A percentile compares a stretch with the other conserved stretches of the same genome.
Conservation (phyloP, 2,797 vertebrate species). For the Philypnodon macrostomus region DNA sequence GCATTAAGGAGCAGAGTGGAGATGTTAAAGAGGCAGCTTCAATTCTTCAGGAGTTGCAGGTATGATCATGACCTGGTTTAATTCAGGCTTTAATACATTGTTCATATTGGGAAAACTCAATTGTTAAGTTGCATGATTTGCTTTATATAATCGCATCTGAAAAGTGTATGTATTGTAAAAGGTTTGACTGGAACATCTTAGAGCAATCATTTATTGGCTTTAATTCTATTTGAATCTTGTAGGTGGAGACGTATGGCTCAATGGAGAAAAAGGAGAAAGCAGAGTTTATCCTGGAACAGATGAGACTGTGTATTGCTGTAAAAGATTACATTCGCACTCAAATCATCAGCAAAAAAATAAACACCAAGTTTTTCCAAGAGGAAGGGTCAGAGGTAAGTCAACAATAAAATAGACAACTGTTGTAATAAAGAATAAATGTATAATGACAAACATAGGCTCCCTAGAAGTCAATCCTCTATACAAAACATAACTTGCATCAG, state of each 20-base stretch:
- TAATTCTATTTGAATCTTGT: not conserved
- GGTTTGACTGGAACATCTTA: too few species aligned
- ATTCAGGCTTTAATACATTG: not conserved
- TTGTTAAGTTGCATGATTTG: too few species aligned
- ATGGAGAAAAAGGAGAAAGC: conserved; percentile 99
- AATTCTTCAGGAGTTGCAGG: conserved; percentile 96
- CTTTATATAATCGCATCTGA: too few species aligned
- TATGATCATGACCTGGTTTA: conserved; percentile 43
- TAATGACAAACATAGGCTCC: too few species aligned
- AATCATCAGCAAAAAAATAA: conserved; percentile 99
- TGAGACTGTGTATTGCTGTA: conserved; percentile 97
- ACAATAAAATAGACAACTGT: not conserved
- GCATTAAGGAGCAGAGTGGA: conserved; percentile 91
- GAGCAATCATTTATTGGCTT: not conserved
- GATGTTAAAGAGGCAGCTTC: conserved; percentile 94
- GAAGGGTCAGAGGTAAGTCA: conserved; percentile 89
- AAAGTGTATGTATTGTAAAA: too few species aligned
- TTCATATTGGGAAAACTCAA: too few species aligned
- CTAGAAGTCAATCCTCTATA: too few species aligned
- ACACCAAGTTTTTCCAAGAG: conserved; percentile 97
- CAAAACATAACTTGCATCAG: not conserved
- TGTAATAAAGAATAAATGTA: too few species aligned
- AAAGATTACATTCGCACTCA: conserved; percentile 98
- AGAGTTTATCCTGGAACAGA: conserved; percentile 98
- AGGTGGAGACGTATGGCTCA: conserved; percentile 98